Evolutionary conservation across 2,888 invertebrate genomes (phyloP), one percentile per base, ranked within the genome.

Genomic region (Drosophila pseudotakahashii): DNA sequence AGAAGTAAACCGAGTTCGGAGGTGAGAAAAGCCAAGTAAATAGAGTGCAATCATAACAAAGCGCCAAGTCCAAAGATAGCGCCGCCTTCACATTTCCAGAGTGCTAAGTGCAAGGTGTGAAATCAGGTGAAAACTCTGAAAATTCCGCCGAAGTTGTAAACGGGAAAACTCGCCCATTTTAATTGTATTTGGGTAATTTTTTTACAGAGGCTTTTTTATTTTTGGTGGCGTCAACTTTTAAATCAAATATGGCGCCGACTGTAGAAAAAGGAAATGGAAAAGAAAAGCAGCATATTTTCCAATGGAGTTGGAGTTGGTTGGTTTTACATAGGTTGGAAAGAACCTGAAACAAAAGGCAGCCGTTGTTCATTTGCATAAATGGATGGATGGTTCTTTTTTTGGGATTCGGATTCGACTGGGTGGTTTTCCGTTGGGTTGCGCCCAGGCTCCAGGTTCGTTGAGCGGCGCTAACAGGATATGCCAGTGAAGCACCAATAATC

Each of bases 401-500:
- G 42, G 26, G 26, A 26, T 26, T 11, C 19, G 19, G 9, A 3
- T 37, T 42, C 42, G 19, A 44, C 26, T 26, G 45, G 26, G 45
- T 45, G 45, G 5, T 16, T n/a, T 9, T 2, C 2, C 19, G 34
- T 41, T 32, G 52, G 19, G 50, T 45, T 19, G 47, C 19, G 47
- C 19, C 47, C 19, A 30, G 61, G 34, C 72, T 59, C 44, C 19
- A 30, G 61, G 34, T 75, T 59, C 57, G 75, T 63, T 47, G 77
- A 63, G 73, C 81, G 78, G 72, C 78, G 88, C 88, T 84, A 81
- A 88, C 91, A 90, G 91, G 90, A 90, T 89, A 84, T 81, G 75
- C 71, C 84, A 81, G 89, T 82, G 81, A 89, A 90, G 86, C 89
- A 89, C 86, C 90, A 90, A 90, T 91, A 90, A 90, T 91, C 89